phyloP scores from a whole-genome alignment of 2,797 vertebrate genomes.

The Crenichthys baileyi region DNA sequence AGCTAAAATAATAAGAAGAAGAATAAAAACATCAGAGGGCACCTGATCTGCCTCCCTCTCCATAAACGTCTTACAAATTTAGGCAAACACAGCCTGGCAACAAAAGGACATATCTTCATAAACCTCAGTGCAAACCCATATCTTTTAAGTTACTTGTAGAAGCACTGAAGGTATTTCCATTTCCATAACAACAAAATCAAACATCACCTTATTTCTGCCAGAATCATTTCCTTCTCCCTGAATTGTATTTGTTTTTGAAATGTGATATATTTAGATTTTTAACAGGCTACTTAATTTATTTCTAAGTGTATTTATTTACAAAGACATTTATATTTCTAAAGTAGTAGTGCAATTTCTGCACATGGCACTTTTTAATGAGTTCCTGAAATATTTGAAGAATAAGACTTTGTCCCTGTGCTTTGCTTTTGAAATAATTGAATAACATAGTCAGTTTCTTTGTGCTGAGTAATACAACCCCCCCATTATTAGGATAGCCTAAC shows the following conservation, averaged over 20 bases:
- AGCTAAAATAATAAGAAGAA: constrained; percentile 29
- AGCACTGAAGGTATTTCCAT: constrained; percentile 48
- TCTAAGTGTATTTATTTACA: constrained; percentile 84
- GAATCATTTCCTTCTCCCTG: constrained; percentile 51
- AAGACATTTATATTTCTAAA: constrained; percentile 84
- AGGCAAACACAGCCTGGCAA: constrained; percentile 54
- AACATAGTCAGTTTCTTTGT: constrained; percentile 51
- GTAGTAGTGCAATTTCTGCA: constrained; percentile 84
- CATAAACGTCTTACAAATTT: constrained; percentile 43
- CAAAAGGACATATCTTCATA: constrained; percentile 44
- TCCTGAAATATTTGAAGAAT: constrained; percentile 68
- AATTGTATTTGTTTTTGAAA: constrained; percentile 75
- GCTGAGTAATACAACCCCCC: constrained; percentile 55
- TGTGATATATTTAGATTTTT: constrained; percentile 79
- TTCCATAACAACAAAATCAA: constrained; percentile 38
- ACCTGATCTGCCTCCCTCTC: constrained; percentile 41
- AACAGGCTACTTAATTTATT: constrained; percentile 82
- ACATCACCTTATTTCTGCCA: constrained; percentile 45
- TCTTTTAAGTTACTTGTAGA: constrained; percentile 48
- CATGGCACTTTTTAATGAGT: constrained; percentile 84
- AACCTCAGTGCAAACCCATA: constrained; percentile 40
- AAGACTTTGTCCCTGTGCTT: constrained; percentile 43
- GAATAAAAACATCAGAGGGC: constrained; percentile 33
- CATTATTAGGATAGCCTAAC: constrained; percentile 35
- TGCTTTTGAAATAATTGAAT: constrained; percentile 37